Conservation (phyloP, 2,797 vertebrate species). For the Danio jaintianensis region DNA sequence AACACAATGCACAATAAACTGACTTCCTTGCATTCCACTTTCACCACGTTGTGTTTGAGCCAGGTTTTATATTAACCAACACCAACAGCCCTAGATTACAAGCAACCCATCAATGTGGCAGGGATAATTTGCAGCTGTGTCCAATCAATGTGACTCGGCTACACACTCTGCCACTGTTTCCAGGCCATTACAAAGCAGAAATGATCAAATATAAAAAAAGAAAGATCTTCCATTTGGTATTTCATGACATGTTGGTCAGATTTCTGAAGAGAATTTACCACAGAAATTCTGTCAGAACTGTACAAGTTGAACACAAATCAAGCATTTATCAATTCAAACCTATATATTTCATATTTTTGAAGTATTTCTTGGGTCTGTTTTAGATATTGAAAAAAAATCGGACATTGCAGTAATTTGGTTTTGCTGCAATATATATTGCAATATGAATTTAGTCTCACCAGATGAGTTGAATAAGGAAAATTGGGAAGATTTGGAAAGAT, state of each 20-base stretch:
- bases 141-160: slow-evolving; percentile 11
- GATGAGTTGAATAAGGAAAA: too few relatives aligned
- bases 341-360: background rate
- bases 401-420: too few relatives aligned
- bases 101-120: background rate
- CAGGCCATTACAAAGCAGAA: slow-evolving; percentile 29
- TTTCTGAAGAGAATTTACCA: too few relatives aligned
- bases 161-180: slow-evolving; percentile 36
- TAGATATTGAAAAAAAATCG: too few relatives aligned
- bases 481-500: too few relatives aligned
- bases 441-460: too few relatives aligned
- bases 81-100: background rate
- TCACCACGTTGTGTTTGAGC: background rate
- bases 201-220: background rate
- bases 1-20: slow-evolving; percentile 4
- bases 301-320: background rate
- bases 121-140: slow-evolving; percentile 8
- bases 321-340: background rate
- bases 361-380: background rate
- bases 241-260: background rate
- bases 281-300: background rate
- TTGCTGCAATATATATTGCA: too few relatives aligned
- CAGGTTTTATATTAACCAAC: slow-evolving; percentile 14
- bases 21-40: slow-evolving; percentile 24
- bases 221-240: background rate